phyloP scores from a whole-genome alignment of 2,797 vertebrate genomes.

The Nyctibius grandis region DNA sequence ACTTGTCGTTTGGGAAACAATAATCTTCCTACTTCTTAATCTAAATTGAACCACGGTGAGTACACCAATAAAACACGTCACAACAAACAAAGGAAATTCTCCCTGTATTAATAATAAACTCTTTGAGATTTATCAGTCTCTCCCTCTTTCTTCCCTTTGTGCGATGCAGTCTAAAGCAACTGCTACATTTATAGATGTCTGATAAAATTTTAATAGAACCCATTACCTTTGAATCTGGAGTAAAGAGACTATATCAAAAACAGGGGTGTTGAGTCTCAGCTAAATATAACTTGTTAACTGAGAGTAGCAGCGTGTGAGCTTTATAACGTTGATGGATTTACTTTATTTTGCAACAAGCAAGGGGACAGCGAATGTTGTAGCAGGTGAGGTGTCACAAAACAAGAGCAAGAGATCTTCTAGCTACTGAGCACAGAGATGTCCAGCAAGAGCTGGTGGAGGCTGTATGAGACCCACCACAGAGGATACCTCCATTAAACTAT shows the following conservation, averaged over 20 bases:
- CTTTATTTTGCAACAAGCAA: not conserved
- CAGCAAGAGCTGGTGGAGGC: not conserved
- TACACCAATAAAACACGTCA: constrained; percentile 68
- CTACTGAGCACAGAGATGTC: not conserved
- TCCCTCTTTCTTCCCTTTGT: constrained; percentile 58
- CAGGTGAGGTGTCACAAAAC: not conserved
- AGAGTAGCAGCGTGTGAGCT: not conserved
- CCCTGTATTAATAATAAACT: constrained; percentile 75
- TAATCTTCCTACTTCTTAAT: constrained; percentile 72
- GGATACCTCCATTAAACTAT: rapidly evolving
- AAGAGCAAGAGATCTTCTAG: not conserved
- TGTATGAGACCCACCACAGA: rapidly evolving
- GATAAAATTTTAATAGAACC: constrained; percentile 76
- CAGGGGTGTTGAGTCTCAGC: constrained; percentile 42
- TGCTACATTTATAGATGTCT: constrained; percentile 70
- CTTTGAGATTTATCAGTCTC: constrained; percentile 70
- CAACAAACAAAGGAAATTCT: constrained; percentile 71
- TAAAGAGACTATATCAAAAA: constrained; percentile 56
- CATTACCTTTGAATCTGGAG: constrained; percentile 70
- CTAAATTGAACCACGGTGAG: constrained; percentile 60
- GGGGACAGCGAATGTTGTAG: not conserved
- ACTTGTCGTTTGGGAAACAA: constrained; percentile 62
- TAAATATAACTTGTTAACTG: constrained; percentile 51
- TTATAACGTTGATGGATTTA: not conserved
- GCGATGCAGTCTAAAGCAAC: constrained; percentile 62